Conservation (phyloP, 1,140 invertebrate species). For the Olivierus martensii region DNA sequence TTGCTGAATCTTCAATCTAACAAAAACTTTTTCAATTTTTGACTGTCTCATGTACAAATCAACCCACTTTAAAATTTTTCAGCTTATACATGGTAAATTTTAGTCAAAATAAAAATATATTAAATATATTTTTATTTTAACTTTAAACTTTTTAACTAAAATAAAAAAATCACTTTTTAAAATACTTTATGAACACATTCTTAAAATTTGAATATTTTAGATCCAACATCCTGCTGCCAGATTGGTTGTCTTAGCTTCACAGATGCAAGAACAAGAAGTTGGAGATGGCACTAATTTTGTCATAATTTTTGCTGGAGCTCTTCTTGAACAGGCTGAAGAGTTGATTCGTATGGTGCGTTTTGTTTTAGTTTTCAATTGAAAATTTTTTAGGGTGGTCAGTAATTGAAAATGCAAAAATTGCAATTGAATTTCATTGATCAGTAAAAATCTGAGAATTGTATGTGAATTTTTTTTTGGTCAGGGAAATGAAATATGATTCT, state of each 20-base stretch:
- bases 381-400: too few species aligned
- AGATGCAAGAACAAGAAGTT: slow-evolving; percentile 98
- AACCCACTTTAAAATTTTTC: too few species aligned
- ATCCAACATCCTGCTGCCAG: slow-evolving; percentile 98
- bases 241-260: slow-evolving; percentile 83
- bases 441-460: too few species aligned
- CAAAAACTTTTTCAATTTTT: too few species aligned
- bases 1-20: too few species aligned
- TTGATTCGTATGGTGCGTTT: slow-evolving; percentile 58
- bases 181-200: not conserved
- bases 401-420: too few species aligned
- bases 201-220: slow-evolving; percentile 21
- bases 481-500: too few species aligned
- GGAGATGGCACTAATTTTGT: slow-evolving; percentile 99
- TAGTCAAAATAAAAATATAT: too few species aligned
- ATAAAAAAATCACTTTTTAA: not conserved
- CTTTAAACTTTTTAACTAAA: not conserved
- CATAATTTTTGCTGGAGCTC: slow-evolving; percentile 79
- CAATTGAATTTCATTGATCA: too few species aligned
- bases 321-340: slow-evolving; percentile 84
- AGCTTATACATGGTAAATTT: too few species aligned
- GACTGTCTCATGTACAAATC: too few species aligned
- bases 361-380: slow-evolving; percentile 25
- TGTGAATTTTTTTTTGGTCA: too few species aligned
- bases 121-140: not conserved